phyloP scores from a whole-genome alignment of 2,113 vertebrate genomes.

The Beaufortia kweichowensis region DNA sequence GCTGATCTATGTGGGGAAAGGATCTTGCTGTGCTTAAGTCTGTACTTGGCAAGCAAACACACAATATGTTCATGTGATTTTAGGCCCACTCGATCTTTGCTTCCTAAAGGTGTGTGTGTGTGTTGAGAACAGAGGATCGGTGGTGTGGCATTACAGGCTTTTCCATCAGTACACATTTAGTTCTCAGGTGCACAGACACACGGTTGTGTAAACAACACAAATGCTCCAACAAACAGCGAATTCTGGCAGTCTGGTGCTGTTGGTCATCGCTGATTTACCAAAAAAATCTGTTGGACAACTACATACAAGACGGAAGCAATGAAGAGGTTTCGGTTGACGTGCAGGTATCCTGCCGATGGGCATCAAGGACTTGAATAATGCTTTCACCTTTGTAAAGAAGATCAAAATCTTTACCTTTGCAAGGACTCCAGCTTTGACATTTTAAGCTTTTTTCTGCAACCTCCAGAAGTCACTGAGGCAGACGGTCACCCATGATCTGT shows the following conservation, averaged over 20 bases:
- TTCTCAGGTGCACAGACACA: conserved; percentile 11
- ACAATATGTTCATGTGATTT: conserved; percentile 56
- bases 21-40: conserved; percentile 48
- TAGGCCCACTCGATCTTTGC: conserved; percentile 37
- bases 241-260: background rate
- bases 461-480: background rate
- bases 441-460: background rate
- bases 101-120: conserved; percentile 16
- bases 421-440: conserved; percentile 25
- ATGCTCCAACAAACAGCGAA: background rate
- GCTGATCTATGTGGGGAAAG: conserved; percentile 53
- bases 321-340: background rate
- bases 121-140: conserved; percentile 29
- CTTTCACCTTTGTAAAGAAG: background rate
- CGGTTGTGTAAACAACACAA: background rate
- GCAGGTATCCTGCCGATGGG: background rate
- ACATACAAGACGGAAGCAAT: background rate
- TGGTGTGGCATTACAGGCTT: conserved; percentile 19
- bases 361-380: background rate
- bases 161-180: background rate
- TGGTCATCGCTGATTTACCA: background rate
- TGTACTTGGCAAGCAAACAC: conserved; percentile 52
- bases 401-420: background rate
- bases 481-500: conserved; percentile 3
- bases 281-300: background rate